Evolutionary conservation across 2,888 invertebrate species (phyloP).

Genomic region (Pseudococcus viburni): DNA sequence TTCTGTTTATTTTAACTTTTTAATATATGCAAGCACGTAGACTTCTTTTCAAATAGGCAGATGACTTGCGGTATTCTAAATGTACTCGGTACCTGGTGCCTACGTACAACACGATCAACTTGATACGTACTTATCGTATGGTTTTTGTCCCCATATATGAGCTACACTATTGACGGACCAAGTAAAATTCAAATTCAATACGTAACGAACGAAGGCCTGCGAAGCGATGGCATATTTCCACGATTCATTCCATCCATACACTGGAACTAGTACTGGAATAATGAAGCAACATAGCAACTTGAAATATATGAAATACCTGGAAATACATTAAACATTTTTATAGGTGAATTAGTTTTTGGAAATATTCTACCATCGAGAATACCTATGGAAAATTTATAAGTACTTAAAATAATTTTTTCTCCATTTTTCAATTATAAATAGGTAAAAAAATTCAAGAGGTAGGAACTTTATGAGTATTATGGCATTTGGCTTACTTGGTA

Average conservation of each 20-base stretch:
- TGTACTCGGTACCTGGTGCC: background rate
- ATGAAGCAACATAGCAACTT: slow-evolving; percentile 75
- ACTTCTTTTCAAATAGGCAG: slow-evolving; percentile 29
- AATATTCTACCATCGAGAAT: background rate
- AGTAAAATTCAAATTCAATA: slow-evolving; percentile 83
- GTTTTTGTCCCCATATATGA: slow-evolving; percentile 82
- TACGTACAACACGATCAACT: background rate
- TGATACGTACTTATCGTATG: slow-evolving; percentile 80
- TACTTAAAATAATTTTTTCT: too few species aligned
- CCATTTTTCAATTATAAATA: too few species aligned
- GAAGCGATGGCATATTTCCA: slow-evolving; percentile 73
- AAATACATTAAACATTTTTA: slow-evolving; percentile 53
- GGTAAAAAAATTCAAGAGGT: too few species aligned
- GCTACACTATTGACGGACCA: slow-evolving; percentile 94
- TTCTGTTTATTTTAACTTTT: slow-evolving; percentile 45
- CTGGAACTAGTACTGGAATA: slow-evolving; percentile 76
- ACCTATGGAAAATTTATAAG: background rate
- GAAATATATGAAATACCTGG: slow-evolving; percentile 73
- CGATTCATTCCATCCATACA: slow-evolving; percentile 75
- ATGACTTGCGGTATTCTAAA: slow-evolving; percentile 41
- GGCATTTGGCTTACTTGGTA: slow-evolving; percentile 76
- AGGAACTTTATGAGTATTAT: too few species aligned
- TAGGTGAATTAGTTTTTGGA: background rate
- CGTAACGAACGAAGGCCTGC: slow-evolving; percentile 79
- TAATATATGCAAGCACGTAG: slow-evolving; percentile 41